phyloP scores from a whole-genome alignment of 2,888 invertebrate genomes.

The Dendrolimus houi region DNA sequence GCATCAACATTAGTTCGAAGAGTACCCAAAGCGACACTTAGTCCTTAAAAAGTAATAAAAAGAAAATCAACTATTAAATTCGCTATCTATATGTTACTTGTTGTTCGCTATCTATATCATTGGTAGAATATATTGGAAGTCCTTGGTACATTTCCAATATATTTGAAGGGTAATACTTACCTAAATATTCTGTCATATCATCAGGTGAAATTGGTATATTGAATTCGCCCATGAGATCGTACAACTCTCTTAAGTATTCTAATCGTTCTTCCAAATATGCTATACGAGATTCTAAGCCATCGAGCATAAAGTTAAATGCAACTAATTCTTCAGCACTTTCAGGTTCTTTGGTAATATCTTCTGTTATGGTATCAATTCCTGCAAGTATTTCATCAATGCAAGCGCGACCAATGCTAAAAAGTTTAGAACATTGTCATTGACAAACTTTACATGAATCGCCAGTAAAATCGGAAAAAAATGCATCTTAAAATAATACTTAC shows the following conservation, averaged over 20 bases:
- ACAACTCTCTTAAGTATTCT: slow-evolving; percentile 88
- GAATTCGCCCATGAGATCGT: slow-evolving; percentile 89
- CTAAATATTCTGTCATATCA: slow-evolving; percentile 79
- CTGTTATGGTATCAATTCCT: slow-evolving; percentile 79
- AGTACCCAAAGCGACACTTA: slow-evolving; percentile 78
- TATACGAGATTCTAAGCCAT: slow-evolving; percentile 80
- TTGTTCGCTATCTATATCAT: too few relatives aligned
- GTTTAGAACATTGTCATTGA: neutral
- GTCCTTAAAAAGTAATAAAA: slow-evolving; percentile 41
- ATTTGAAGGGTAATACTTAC: slow-evolving; percentile 20
- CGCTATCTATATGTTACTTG: too few relatives aligned
- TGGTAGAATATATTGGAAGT: too few relatives aligned
- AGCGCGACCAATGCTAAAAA: slow-evolving; percentile 77
- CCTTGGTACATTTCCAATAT: too few relatives aligned
- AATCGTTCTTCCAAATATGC: slow-evolving; percentile 82
- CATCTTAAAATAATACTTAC: slow-evolving; percentile 56
- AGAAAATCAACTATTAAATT: neutral
- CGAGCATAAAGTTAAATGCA: slow-evolving; percentile 81
- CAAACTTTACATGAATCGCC: neutral
- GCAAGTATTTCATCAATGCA: slow-evolving; percentile 76
- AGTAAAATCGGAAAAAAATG: neutral
- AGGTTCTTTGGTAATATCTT: slow-evolving; percentile 80
- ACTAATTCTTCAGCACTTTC: slow-evolving; percentile 84
- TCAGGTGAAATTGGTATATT: slow-evolving; percentile 83
- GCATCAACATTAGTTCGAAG: slow-evolving; percentile 83